Percentiles rank a stretch among this genome's conserved stretches.
Conservation (phyloP, 2,888 invertebrate species). For the Octonoba sinensis region DNA sequence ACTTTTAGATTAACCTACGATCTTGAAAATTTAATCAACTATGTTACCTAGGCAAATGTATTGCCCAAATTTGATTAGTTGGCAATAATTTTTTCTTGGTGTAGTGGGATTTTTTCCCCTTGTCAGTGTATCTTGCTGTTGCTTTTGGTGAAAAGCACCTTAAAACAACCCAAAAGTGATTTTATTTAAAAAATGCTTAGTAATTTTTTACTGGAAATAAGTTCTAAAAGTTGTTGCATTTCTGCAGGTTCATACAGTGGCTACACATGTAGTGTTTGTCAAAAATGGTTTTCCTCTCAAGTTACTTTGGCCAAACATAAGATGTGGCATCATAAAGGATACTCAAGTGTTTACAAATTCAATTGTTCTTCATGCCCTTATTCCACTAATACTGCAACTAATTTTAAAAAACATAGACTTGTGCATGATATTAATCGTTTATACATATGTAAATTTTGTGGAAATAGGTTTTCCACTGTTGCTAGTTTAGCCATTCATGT, state of each 20-base stretch:
- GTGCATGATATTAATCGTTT: neutral
- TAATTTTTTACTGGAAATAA: too few species aligned
- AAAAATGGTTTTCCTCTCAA: slow-evolving; percentile 35
- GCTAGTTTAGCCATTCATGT: slow-evolving; percentile 5
- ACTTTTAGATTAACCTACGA: too few species aligned
- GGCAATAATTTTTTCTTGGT: too few species aligned
- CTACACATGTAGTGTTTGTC: slow-evolving; percentile 12
- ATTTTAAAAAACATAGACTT: slow-evolving; percentile 5
- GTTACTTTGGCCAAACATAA: slow-evolving; percentile 26
- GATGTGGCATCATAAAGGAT: slow-evolving; percentile 41
- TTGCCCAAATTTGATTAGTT: too few species aligned
- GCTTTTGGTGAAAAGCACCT: too few species aligned
- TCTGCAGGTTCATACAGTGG: slow-evolving; percentile 8
- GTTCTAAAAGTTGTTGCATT: neutral
- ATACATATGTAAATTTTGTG: slow-evolving; percentile 2
- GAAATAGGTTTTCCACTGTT: slow-evolving; percentile 10
- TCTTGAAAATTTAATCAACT: too few species aligned
- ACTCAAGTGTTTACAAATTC: neutral
- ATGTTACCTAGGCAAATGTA: too few species aligned
- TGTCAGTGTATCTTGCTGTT: too few species aligned
- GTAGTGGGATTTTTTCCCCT: too few species aligned
- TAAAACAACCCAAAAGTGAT: too few species aligned
- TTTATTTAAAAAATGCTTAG: too few species aligned
- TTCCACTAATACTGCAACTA: neutral
- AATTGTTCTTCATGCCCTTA: slow-evolving; percentile 3